Conservation (phyloP, 2,113 vertebrate species). For the Nicator chloris region DNA sequence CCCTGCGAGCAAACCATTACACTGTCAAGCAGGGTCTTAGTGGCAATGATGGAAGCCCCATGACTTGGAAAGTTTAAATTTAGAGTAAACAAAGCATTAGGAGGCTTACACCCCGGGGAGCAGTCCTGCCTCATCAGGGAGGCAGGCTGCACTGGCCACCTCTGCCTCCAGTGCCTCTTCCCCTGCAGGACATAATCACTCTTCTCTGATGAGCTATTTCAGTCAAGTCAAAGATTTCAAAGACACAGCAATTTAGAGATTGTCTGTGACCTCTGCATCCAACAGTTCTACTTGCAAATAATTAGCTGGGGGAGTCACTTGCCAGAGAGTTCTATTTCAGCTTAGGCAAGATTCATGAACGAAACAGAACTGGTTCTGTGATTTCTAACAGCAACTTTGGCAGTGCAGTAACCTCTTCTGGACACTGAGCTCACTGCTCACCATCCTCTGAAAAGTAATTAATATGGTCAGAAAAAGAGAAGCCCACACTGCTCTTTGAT, state of each 20-base stretch:
- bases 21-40: constrained; percentile 6
- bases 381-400: neutral
- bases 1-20: neutral
- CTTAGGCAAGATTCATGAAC: neutral
- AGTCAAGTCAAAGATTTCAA: neutral
- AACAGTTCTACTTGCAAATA: neutral
- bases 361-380: neutral
- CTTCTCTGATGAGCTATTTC: neutral
- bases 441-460: neutral
- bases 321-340: neutral
- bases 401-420: neutral
- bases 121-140: neutral
- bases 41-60: constrained; percentile 20
- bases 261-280: neutral
- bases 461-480: neutral
- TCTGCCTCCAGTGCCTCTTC: neutral
- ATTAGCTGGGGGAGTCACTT: neutral
- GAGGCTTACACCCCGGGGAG: neutral
- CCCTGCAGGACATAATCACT: neutral
- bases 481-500: neutral
- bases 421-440: neutral
- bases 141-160: neutral
- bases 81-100: constrained; percentile 53
- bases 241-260: neutral
- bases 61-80: constrained; percentile 44